These are phyloP conservation scores for Eriocheir sinensis DNA, from an alignment of 1,140 invertebrate species.

Conservation along the genomic window DNA sequence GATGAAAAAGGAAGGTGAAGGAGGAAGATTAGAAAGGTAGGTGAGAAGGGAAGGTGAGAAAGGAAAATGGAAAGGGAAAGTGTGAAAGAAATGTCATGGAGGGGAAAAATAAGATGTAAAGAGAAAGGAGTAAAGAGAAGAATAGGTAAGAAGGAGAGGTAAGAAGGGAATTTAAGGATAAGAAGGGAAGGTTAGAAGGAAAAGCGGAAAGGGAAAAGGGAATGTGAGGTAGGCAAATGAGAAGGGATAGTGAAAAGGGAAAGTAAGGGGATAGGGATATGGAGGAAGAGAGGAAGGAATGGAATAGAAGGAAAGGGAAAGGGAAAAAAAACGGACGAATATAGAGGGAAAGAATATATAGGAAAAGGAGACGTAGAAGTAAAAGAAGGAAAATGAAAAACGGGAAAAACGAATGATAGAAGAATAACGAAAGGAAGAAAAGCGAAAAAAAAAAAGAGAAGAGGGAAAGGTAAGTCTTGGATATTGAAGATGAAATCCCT, in stretches of 20 bases:
- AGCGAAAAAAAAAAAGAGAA: not conserved
- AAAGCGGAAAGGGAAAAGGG: not conserved
- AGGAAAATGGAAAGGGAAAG: not conserved
- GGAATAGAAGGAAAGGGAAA: not conserved
- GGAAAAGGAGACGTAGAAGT: not conserved
- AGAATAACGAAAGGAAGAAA: not conserved
- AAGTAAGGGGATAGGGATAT: not conserved
- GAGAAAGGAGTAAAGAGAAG: not conserved
- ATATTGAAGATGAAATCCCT: not conserved
- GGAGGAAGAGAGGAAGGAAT: not conserved
- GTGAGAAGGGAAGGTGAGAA: not conserved
- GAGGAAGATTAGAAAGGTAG: not conserved
- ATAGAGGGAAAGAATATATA: not conserved
- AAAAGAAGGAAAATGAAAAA: conserved; percentile 1
- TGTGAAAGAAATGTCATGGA: no score
- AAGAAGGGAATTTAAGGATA: not conserved
- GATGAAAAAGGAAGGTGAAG: not conserved
- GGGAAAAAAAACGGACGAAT: not conserved
- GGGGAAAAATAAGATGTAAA: not conserved
- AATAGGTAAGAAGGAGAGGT: no score
- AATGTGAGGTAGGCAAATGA: not conserved
- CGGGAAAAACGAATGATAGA: not conserved
- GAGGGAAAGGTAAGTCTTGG: conserved; percentile 22
- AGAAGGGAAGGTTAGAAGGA: not conserved
- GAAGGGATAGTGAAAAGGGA: not conserved